Conservation (phyloP, 2,888 invertebrate genomes). For the Eledone cirrhosa region DNA sequence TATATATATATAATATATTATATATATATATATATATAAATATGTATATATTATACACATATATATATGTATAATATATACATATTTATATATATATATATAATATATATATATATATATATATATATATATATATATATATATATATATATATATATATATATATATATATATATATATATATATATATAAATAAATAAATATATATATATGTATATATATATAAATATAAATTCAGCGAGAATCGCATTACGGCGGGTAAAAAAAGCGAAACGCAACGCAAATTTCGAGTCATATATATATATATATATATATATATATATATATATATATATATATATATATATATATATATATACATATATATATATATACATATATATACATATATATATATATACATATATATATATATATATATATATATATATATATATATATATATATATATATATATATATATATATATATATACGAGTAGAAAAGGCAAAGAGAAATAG, state of each 20-base stretch:
- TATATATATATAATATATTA: too few relatives aligned
- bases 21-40: too few relatives aligned
- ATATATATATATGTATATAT: too few relatives aligned
- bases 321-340: background rate
- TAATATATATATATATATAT: slow-evolving; percentile 22
- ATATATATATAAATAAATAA: slow-evolving; percentile 1
- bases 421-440: background rate
- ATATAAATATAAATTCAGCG: background rate
- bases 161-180: slow-evolving; percentile 22
- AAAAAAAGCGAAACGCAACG: too few relatives aligned
- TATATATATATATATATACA: background rate
- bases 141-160: slow-evolving; percentile 31
- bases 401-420: background rate
- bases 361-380: background rate
- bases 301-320: background rate
- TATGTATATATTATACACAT: too few relatives aligned
- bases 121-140: slow-evolving; percentile 24
- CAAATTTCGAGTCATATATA: too few relatives aligned
- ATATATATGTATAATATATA: background rate
- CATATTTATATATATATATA: background rate
- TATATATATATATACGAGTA: background rate
- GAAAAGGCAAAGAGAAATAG: background rate
- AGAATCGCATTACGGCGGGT: too few relatives aligned
- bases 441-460: background rate
- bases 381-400: background rate